These are phyloP conservation scores for Drosophila insularis DNA, from an alignment of 1,140 invertebrate species.

Conservation along the genomic window DNA sequence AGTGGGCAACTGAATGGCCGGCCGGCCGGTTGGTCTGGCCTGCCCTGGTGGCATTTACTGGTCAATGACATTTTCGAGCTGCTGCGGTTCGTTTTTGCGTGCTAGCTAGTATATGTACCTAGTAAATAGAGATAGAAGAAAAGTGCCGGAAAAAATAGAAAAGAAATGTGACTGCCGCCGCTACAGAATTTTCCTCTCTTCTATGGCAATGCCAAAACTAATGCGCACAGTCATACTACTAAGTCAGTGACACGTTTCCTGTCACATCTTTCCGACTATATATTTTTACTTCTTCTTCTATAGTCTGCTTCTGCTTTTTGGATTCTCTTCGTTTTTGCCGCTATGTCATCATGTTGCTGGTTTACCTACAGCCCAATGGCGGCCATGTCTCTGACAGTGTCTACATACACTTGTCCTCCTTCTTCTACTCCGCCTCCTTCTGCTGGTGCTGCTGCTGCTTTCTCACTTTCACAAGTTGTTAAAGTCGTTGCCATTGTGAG, in stretches of 20 bases:
- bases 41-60: conserved; percentile 67
- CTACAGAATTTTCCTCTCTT: conserved; percentile 39
- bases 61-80: conserved; percentile 76
- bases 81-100: conserved; percentile 43
- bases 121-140: conserved; percentile 49
- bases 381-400: conserved; percentile 3
- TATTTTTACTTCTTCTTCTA: conserved; percentile 11
- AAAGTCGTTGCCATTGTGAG: conserved; percentile 21
- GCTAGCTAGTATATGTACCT: conserved; percentile 24
- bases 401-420: conserved; percentile 8
- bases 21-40: conserved; percentile 24
- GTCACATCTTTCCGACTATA: conserved; percentile 48
- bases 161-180: conserved; percentile 50
- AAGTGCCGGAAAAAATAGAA: conserved; percentile 60
- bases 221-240: conserved; percentile 58
- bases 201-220: conserved; percentile 54
- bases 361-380: not conserved
- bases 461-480: conserved; percentile 67
- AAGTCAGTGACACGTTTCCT: conserved; percentile 64
- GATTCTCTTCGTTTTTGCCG: conserved; percentile 20
- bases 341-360: conserved; percentile 45
- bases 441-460: conserved; percentile 31
- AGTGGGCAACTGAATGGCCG: conserved; percentile 54
- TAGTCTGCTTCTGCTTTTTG: conserved; percentile 16
- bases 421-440: conserved; percentile 16